These are phyloP conservation scores for Seira sanloemensis DNA, from an alignment of 2,888 invertebrate genomes.

Conservation along the genomic window DNA sequence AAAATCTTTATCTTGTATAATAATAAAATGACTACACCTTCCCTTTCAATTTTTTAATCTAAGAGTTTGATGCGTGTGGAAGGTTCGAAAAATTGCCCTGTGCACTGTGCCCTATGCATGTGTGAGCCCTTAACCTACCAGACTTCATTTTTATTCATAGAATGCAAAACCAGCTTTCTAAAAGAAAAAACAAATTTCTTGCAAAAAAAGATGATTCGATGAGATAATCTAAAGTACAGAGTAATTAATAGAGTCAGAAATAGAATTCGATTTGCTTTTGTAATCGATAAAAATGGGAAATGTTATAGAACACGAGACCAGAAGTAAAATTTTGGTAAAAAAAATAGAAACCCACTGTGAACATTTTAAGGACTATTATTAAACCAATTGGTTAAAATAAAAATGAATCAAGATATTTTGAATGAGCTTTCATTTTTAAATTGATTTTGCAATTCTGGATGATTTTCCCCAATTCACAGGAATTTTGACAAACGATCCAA, in stretches of 20 bases:
- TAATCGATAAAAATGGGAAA: neutral
- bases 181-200: neutral
- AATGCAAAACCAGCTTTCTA: neutral
- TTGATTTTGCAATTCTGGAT: neutral
- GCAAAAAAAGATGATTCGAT: neutral
- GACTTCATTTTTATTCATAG: neutral
- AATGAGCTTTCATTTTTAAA: neutral
- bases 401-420: neutral
- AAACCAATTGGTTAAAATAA: neutral
- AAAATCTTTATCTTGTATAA: neutral
- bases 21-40: neutral
- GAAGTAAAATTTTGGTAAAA: neutral
- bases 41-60: neutral
- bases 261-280: neutral
- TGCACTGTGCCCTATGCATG: too few relatives aligned
- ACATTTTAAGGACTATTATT: neutral
- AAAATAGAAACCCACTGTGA: neutral
- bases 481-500: constrained; percentile 35
- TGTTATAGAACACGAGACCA: neutral
- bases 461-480: too few relatives aligned
- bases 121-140: neutral
- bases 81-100: neutral
- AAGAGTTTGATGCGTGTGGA: neutral
- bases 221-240: neutral
- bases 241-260: neutral